A percentile compares a stretch with the other conserved stretches of the same genome.
These are phyloP conservation scores for Pentalonia nigronervosa DNA, from an alignment of 1,140 invertebrate genomes.

Conservation along the genomic window DNA sequence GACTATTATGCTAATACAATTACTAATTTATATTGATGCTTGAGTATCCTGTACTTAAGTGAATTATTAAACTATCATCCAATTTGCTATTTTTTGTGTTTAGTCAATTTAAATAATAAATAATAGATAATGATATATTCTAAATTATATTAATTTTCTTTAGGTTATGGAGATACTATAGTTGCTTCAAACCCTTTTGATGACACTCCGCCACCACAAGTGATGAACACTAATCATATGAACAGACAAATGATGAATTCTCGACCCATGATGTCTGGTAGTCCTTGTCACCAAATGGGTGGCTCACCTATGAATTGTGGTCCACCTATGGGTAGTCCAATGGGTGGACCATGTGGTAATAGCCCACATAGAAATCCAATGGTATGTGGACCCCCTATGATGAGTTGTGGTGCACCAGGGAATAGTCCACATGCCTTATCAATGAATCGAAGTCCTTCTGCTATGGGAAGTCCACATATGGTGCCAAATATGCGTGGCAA, in stretches of 20 bases:
- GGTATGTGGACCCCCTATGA: constrained; percentile 65
- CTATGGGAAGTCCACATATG: constrained; percentile 62
- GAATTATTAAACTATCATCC: background rate
- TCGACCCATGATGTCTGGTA: constrained; percentile 63
- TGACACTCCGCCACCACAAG: constrained; percentile 78
- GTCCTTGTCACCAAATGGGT: constrained; percentile 68
- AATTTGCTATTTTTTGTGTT: background rate
- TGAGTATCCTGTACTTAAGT: background rate
- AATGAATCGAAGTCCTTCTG: constrained; percentile 61
- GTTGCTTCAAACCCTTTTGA: constrained; percentile 95
- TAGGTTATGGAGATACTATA: constrained; percentile 88
- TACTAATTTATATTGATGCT: background rate
- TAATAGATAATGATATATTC: background rate
- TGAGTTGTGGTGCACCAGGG: constrained; percentile 62
- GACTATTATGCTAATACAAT: background rate
- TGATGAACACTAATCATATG: constrained; percentile 67
- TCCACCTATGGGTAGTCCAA: constrained; percentile 71
- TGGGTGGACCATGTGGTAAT: constrained; percentile 65
- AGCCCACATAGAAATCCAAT: constrained; percentile 59
- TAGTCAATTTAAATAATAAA: background rate
- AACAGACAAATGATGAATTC: constrained; percentile 64
- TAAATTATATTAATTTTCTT: background rate
- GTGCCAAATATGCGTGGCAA: constrained; percentile 66
- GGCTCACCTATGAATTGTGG: constrained; percentile 68
- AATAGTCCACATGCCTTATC: constrained; percentile 64